Base-by-base conservation (phyloP, 2,888 invertebrate species). In the Dysmachus trigonus region DNA sequence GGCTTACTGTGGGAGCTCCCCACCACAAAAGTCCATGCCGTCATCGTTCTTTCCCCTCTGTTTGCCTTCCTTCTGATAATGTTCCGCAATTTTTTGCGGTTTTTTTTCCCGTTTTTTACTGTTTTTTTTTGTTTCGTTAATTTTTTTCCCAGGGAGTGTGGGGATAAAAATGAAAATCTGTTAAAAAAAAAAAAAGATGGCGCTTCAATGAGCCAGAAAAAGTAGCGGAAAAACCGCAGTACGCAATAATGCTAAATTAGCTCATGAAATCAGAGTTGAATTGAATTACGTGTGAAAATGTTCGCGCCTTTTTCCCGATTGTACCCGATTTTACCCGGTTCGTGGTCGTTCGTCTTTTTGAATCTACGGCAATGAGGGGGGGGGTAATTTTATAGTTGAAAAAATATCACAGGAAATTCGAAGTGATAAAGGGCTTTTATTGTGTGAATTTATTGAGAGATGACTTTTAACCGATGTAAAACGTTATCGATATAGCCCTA, bases 221-320 rank as follows among this genome's bases (percentile, higher is more conserved):
- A 76, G 35, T 76, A 15, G 76, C 38, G 76, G 33, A 35, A 62
- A 35, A 76, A 38, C 38, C 76, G 38, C 76, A 76, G 35, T 10
- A 76, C 22, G 76, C 76, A 76, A 38, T 22, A 76, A 35, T 38
- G 33, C 35, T 38, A 33, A 76, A 33, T 38, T 73, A 73, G 73
- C 73, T 33, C 33, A 18, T 73, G 73, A 73, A 73, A 76, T 76
- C 76, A 35, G 38, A 76, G 76, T n/a, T 76, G 76, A 76, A 76
- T 76, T 76, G 22, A 76, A 76, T 41, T 76, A 76, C 76, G 76
- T 76, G 76, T 76, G 41, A 76, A 76, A 76, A 76, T 22, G 62
- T 10, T 62, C 27, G 18, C 27, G 10, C 13, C 51, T 51, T 51
- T 62, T 27, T 8, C 8, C 62, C 62, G 27, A 18, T 62, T 62